These are phyloP conservation scores for Syrmaticus mikado DNA, from an alignment of 2,113 vertebrate genomes.

Conservation along the genomic window DNA sequence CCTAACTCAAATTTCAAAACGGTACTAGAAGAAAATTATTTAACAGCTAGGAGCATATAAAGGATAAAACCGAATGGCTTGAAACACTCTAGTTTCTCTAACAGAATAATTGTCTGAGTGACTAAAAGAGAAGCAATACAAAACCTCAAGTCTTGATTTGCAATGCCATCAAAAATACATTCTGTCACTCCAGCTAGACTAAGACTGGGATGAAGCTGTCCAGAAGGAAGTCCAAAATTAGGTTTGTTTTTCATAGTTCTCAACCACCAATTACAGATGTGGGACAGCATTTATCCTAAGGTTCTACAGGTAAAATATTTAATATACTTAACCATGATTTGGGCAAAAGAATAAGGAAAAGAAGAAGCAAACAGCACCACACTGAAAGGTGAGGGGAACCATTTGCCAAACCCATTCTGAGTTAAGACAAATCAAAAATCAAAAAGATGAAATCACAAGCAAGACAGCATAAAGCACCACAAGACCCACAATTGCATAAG, in stretches of 20 bases:
- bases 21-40: neutral
- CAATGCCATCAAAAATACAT: neutral
- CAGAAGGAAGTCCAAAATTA: neutral
- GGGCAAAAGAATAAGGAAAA: neutral
- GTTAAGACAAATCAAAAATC: neutral
- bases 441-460: neutral
- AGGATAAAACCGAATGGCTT: neutral
- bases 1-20: neutral
- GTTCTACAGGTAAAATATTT: neutral
- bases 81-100: neutral
- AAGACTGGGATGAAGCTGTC: neutral
- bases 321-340: neutral
- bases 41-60: neutral
- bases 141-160: accelerated
- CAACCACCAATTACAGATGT: neutral
- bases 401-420: neutral
- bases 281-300: neutral
- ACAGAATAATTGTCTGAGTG: neutral
- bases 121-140: neutral
- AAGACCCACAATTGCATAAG: accelerated
- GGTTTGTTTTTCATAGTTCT: neutral
- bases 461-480: neutral
- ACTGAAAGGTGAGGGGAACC: neutral
- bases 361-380: neutral
- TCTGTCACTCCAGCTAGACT: neutral